Conservation (phyloP, 2,797 vertebrate species). For the Enoplosus armatus region DNA sequence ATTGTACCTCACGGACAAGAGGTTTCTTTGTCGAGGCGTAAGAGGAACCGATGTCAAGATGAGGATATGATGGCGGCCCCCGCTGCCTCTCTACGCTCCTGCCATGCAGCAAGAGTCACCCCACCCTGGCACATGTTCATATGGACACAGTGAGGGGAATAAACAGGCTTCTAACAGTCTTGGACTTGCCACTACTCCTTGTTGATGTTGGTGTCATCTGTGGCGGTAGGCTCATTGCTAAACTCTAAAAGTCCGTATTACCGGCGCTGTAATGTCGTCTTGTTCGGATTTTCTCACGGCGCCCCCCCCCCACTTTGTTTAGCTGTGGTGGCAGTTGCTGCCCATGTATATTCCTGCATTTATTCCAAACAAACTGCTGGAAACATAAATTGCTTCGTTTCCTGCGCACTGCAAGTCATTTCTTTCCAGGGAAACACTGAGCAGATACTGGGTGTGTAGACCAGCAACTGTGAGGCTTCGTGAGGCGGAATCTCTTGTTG, state of each 20-base stretch:
- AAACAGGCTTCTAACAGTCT: background rate
- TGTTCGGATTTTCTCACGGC: background rate
- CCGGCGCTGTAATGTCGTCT: background rate
- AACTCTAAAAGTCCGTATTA: slow-evolving; percentile 5
- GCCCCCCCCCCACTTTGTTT: too few relatives aligned
- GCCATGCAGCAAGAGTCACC: slow-evolving; percentile 1
- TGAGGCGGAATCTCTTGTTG: slow-evolving; percentile 1
- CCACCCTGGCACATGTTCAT: slow-evolving; percentile 13
- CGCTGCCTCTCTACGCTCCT: slow-evolving; percentile 12
- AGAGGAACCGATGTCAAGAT: slow-evolving; percentile 42
- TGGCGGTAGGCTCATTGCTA: background rate
- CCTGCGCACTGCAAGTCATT: slow-evolving; percentile 11
- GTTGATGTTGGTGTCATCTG: background rate
- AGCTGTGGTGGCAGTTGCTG: slow-evolving; percentile 3
- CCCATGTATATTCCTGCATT: slow-evolving; percentile 43
- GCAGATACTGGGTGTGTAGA: background rate
- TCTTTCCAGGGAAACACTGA: slow-evolving; percentile 28
- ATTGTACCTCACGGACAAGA: slow-evolving; percentile 72
- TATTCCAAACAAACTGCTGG: slow-evolving; percentile 36
- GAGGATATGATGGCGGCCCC: slow-evolving; percentile 35
- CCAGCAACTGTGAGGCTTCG: background rate
- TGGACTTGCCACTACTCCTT: background rate
- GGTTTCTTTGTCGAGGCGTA: slow-evolving; percentile 67
- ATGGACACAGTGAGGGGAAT: background rate
- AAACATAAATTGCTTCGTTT: slow-evolving; percentile 38